phyloP scores from a whole-genome alignment of 2,797 vertebrate genomes.

The Dendrocincla tyrannina region DNA sequence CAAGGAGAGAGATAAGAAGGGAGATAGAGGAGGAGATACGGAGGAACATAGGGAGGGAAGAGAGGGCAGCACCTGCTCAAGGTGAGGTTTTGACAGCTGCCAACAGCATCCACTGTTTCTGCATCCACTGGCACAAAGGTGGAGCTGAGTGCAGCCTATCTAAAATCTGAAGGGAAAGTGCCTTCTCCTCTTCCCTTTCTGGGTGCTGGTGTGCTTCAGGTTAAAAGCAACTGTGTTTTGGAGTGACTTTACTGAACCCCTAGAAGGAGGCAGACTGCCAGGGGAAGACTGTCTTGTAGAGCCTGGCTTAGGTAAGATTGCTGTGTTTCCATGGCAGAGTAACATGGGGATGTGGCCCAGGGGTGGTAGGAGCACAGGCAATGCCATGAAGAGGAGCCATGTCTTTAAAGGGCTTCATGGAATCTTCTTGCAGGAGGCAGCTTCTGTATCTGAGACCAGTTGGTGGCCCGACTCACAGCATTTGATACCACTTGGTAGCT shows the following conservation, averaged over 20 bases:
- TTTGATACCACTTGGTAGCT: neutral
- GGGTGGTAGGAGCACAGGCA: neutral
- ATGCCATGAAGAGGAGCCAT: fast-evolving
- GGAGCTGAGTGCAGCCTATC: neutral
- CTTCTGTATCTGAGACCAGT: neutral
- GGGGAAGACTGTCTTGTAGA: neutral
- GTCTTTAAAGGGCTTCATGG: neutral
- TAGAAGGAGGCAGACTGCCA: neutral
- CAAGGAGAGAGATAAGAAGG: neutral
- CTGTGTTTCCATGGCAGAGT: neutral
- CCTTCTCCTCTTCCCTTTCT: neutral
- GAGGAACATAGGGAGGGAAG: neutral
- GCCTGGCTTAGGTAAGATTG: neutral
- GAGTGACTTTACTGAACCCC: neutral
- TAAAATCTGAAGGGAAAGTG: neutral
- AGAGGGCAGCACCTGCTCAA: neutral
- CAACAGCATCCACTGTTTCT: neutral
- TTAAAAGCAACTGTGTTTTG: neutral
- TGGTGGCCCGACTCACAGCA: neutral
- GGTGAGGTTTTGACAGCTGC: neutral
- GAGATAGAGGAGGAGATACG: neutral
- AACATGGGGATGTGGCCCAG: neutral
- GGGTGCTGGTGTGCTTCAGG: neutral
- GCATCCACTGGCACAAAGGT: fast-evolving
- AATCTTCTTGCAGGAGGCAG: fast-evolving